Evolutionary conservation across 2,888 invertebrate genomes (phyloP), one percentile per base, ranked within the genome.

Genomic region (Epirrita christyi): DNA sequence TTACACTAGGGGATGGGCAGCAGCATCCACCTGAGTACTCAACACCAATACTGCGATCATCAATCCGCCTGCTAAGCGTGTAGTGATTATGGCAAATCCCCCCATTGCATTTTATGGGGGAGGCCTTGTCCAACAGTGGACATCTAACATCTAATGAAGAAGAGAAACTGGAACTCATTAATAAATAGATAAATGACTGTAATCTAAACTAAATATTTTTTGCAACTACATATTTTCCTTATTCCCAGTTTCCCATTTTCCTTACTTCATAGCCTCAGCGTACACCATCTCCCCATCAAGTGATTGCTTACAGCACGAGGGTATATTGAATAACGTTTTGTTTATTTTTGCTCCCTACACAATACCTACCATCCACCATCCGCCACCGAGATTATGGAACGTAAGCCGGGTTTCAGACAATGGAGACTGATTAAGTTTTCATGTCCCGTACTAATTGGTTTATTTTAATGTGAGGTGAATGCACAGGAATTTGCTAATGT

Each of bases 321-420:
- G 84, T 77, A 81, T 85, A 88, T 89, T 86, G 88, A 88, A 88
- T 86, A 88, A 86, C 84, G 83, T 77, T 81, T 83, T 88, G 88
- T 88, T 90, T 90, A 86, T 88, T 86, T 86, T 86, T 75, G 78
- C 75, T 77, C 70, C 76, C 63, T 72, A 15, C 44, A 82, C 83
- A 81, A 81, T 73, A 68, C 45, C 59, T 21, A 44, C 61, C 52
- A 50, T 27, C 45, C 36, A 47, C 49, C 61, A 47, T 48, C 52
- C 42, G 45, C 63, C 53, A 15, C 45, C 51, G 59, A 63, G 67
- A 70, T 67, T 61, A 66, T 63, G 46, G 41, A 64, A 46, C 55
- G 55, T 52, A 63, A 63, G 58, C 48, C 49, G 43, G 49, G 50
- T 56, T 47, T 43, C 55, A 59, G 55, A 64, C 64, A 67, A 64